Base-by-base conservation (phyloP, 2,888 invertebrate species). In the Archips crataeganus region DNA sequence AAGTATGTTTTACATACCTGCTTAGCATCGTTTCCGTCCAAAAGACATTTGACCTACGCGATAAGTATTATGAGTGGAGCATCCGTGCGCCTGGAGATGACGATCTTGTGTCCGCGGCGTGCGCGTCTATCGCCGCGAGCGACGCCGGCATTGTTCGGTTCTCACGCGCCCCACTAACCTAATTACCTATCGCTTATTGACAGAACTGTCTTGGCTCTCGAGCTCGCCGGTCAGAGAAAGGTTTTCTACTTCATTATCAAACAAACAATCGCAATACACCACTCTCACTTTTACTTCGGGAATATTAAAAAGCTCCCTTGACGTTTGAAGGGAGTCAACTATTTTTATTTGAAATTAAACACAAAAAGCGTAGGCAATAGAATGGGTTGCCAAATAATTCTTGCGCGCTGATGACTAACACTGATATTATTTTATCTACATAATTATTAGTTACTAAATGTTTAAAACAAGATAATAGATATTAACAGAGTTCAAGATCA, bases 171-270 rank as follows among this genome's bases (percentile, higher is more conserved):
- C 94, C 83, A 93, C 90, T 94, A 85, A 93, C 94, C 94, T 85
- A 90, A 90, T 93, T 94, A 90, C 88, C 87, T 84, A 84, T 84
- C 84, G 85, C 90, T 88, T 90, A 92, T 90, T 93, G 92, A 91
- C 93, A 91, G 91, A 92, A 87, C 85, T 88, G 89, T 92, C 90
- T 93, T 92, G 93, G 92, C 93, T 85, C 83, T 82, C 78, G 82
- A 85, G 85, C 90, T 87, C 86, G 81, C 78, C 78, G 80, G 80
- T 84, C 82, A 84, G 85, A 87, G 85, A 89, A 86, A 86, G 85
- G 84, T 82, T 79, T 81, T 76, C 78, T 77, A 80, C 80, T 23
- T 79, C 76, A 68, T 69, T 74, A 65, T 70, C 70, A 70, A 34
- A 36, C 54, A 70, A 67, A 65, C 54, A 64, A 61, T 69, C 32